Evolutionary conservation across 1,140 invertebrate species (phyloP).

Genomic region (fruit fly (Drosophila melanogaster)): DNA sequence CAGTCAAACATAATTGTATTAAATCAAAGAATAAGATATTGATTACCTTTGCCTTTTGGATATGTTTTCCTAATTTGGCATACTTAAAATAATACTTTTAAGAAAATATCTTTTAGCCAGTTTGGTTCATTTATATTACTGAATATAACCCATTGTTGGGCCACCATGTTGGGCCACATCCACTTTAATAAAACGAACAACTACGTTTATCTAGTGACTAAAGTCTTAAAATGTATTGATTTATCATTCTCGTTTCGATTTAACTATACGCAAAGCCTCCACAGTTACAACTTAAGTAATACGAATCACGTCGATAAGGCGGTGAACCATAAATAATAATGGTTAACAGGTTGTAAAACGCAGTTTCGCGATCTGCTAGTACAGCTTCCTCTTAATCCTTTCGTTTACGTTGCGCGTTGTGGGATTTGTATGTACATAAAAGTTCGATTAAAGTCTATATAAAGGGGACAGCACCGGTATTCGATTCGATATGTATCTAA

Average conservation of each 20-base stretch:
- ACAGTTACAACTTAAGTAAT: constrained; percentile 67
- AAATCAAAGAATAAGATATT: background rate
- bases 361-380: constrained; percentile 39
- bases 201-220: constrained; percentile 23
- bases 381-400: constrained; percentile 26
- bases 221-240: constrained; percentile 64
- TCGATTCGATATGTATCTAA: constrained; percentile 23
- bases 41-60: background rate
- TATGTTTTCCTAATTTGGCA: too few relatives aligned
- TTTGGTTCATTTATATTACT: too few relatives aligned
- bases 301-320: constrained; percentile 73
- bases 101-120: background rate
- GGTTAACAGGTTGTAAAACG: constrained; percentile 45
- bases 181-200: constrained; percentile 2
- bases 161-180: too few relatives aligned
- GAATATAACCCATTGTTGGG: background rate
- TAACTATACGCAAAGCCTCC: constrained; percentile 67
- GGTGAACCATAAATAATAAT: constrained; percentile 55
- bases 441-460: constrained; percentile 23
- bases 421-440: constrained; percentile 39
- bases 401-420: constrained; percentile 52
- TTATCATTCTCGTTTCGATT: constrained; percentile 54
- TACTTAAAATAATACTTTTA: background rate
- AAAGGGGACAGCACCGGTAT: constrained; percentile 29
- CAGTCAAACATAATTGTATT: background rate